Conservation (phyloP, 2,797 vertebrate species). For the Schizopygopsis pylzovi region DNA sequence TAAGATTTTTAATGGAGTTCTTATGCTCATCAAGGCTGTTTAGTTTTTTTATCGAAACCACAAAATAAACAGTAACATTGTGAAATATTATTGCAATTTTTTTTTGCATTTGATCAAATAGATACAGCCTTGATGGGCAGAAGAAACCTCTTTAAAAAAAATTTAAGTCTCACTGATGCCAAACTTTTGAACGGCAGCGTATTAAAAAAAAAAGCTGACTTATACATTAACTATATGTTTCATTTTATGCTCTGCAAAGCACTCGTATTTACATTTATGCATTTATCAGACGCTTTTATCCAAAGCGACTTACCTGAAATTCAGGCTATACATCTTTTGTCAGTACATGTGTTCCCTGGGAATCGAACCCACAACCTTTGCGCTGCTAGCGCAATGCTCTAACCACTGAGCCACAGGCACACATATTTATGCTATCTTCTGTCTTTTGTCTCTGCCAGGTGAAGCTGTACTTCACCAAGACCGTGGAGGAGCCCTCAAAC, state of each 20-base stretch:
- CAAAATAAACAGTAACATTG: too few species aligned
- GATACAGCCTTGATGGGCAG: not conserved
- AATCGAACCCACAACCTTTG: too few species aligned
- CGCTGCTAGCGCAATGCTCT: too few species aligned
- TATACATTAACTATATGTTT: not conserved
- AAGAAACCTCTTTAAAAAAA: not conserved
- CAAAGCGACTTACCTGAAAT: too few species aligned
- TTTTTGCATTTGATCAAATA: not conserved
- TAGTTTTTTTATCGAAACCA: too few species aligned
- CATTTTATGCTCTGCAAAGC: not conserved
- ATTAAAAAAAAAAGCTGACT: not conserved
- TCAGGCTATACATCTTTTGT: too few species aligned
- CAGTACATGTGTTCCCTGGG: too few species aligned
- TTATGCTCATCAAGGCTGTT: too few species aligned
- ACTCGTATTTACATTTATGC: not conserved
- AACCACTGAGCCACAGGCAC: too few species aligned
- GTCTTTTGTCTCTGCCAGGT: slow-evolving; percentile 77
- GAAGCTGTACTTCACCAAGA: slow-evolving; percentile 99
- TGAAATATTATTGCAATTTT: not conserved
- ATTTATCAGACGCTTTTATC: too few species aligned
- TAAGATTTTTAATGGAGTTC: too few species aligned
- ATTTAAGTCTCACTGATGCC: too few species aligned
- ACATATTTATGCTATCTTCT: not conserved
- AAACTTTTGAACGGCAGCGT: not conserved
- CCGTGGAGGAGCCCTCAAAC: slow-evolving; percentile 96